phyloP scores from a whole-genome alignment of 2,113 vertebrate species.

The Hippocampus guttulatus region DNA sequence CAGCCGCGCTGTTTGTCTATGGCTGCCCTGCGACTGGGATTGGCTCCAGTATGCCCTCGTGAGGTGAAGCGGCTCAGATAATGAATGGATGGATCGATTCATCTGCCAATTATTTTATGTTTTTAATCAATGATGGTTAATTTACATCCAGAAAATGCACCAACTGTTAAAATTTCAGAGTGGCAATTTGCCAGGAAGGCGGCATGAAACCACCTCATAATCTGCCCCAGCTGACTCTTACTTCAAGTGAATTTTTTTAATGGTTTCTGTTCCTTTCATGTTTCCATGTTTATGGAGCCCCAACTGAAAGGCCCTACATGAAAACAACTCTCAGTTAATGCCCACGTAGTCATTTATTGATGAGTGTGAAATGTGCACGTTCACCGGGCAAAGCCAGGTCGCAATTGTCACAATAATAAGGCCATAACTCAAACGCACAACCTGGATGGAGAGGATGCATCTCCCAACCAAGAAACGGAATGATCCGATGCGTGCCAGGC shows the following conservation, averaged over 20 bases:
- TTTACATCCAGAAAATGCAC: neutral
- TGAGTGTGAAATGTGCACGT: constrained; percentile 9
- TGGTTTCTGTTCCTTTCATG: constrained; percentile 10
- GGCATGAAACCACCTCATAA: neutral
- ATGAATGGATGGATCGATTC: too few species aligned
- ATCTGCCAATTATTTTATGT: too few species aligned
- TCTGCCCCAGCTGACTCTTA: neutral
- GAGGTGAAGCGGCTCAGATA: too few species aligned
- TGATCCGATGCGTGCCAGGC: constrained; percentile 16
- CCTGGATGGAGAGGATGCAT: neutral
- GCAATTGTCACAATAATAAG: constrained; percentile 1
- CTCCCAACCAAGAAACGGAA: neutral
- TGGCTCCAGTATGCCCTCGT: too few species aligned
- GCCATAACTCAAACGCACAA: constrained; percentile 3
- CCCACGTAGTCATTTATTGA: neutral
- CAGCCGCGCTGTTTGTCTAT: too few species aligned
- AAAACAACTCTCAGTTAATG: neutral
- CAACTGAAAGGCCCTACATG: neutral
- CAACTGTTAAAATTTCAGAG: neutral
- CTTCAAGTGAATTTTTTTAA: neutral
- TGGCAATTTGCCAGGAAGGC: neutral
- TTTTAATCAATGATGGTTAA: too few species aligned
- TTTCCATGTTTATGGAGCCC: neutral
- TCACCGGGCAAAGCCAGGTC: neutral
- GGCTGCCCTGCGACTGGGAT: too few species aligned